Evolutionary conservation across 2,797 vertebrate genomes (phyloP), one percentile per base, ranked within the genome.

Genomic region (Sebastes cheni): DNA sequence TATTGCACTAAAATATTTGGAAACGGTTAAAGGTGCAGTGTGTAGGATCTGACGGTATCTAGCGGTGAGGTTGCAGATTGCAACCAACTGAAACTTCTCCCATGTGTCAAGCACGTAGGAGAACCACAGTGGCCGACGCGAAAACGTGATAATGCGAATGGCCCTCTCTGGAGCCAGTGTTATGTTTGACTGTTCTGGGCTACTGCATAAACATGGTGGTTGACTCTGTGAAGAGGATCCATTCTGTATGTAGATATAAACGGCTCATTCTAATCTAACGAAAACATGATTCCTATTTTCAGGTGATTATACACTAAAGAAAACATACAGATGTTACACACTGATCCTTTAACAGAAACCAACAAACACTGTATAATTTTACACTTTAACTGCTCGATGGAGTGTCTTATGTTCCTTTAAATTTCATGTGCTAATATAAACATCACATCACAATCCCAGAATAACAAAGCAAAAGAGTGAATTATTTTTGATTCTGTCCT

Each of bases 111-210:
- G 42, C 42, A 16, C 16, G 42, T 46, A 46, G 42, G 42, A 46
- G 3, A 46, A 46, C 16, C 3, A 46, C 42, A 1, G 0, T 0
- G 3, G 3, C 42, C 1, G 16, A 46, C 16, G 42, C 42, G 0
- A 46, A 46, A 42, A 13, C 2, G 1, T 39, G 12, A 14, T 1
- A 46, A 46, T 0, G 16, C 6, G 6, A 46, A 18, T 46, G 42
- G 42, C 6, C 42, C 16, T 46, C 42, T 18, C 42, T 8, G 18
- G 42, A 46, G 42, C 14, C 14, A 46, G 16, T 46, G 14, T 46
- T 46, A 16, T 16, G 42, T 46, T 42, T 42, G 1, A 1, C 14
- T 1, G 6, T 18, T 46, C 42, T 46, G 16, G 14, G 16, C 42
- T 46, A 46, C 42, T 18, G 42, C 0, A 46, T 0, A 46, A 46